Percentiles rank a stretch among this genome's conserved stretches.
Evolutionary conservation across 2,113 vertebrate genomes (phyloP).

Genomic region (Leucoraja erinaceus): DNA sequence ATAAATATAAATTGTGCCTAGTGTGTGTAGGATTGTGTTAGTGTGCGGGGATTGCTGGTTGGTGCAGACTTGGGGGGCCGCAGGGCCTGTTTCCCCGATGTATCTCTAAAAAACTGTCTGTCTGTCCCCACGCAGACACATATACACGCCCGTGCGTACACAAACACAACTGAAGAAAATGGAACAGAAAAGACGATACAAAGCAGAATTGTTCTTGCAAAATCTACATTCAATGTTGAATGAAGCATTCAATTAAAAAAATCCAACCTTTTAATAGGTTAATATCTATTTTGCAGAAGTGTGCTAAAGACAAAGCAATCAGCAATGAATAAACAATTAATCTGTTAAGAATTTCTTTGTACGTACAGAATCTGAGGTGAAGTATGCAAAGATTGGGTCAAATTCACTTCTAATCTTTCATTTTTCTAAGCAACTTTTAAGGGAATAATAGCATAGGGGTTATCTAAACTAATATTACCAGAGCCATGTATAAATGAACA

Average conservation of each 20-base stretch:
- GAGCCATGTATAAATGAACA: too few species aligned
- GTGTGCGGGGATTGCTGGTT: too few species aligned
- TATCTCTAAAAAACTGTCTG: too few species aligned
- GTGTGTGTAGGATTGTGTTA: too few species aligned
- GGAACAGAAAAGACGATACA: background rate
- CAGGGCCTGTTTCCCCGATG: too few species aligned
- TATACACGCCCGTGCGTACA: too few species aligned
- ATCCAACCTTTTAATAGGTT: background rate
- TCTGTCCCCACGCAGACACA: too few species aligned
- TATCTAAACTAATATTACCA: too few species aligned
- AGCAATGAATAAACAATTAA: background rate
- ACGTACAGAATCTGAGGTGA: background rate
- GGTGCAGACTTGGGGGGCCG: too few species aligned
- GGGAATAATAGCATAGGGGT: too few species aligned
- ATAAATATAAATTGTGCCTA: too few species aligned
- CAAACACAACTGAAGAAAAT: background rate
- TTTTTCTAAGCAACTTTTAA: background rate
- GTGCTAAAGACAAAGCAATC: background rate
- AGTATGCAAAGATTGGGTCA: background rate
- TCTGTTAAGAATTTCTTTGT: background rate
- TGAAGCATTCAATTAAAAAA: background rate
- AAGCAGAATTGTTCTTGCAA: background rate
- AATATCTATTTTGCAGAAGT: background rate
- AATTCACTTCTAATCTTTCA: background rate
- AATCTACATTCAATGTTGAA: background rate